Percentiles rank a stretch among this genome's conserved stretches.
These are phyloP conservation scores for Popillia japonica DNA, from an alignment of 1,140 invertebrate genomes.

Conservation along the genomic window DNA sequence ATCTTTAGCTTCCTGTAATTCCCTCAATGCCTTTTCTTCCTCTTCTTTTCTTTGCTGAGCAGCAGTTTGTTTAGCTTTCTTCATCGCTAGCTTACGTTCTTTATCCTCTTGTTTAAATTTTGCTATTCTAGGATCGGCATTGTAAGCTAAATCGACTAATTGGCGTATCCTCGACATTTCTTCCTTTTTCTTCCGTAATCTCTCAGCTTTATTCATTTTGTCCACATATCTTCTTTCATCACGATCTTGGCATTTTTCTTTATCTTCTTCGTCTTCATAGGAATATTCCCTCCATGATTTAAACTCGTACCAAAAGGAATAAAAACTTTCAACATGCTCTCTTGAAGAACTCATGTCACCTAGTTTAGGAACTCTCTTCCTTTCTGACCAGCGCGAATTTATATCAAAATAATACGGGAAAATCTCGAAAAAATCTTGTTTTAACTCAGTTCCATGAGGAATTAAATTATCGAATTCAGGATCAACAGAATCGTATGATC, in stretches of 20 bases:
- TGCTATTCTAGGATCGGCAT: slow-evolving; percentile 90
- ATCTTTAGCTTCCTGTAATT: slow-evolving; percentile 81
- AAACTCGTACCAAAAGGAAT: slow-evolving; percentile 96
- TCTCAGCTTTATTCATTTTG: slow-evolving; percentile 93
- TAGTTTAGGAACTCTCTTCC: slow-evolving; percentile 83
- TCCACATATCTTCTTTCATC: slow-evolving; percentile 97
- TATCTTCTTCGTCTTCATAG: slow-evolving; percentile 99
- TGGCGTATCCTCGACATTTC: slow-evolving; percentile 90
- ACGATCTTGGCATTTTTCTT: slow-evolving; percentile 94
- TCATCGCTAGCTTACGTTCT: slow-evolving; percentile 87
- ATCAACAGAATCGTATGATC: slow-evolving; percentile 96
- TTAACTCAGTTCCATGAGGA: slow-evolving; percentile 78
- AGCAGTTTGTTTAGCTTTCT: slow-evolving; percentile 90
- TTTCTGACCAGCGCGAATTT: slow-evolving; percentile 93
- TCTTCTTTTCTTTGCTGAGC: slow-evolving; percentile 83
- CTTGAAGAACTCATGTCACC: slow-evolving; percentile 77
- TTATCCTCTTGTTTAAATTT: slow-evolving; percentile 95
- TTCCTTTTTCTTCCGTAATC: slow-evolving; percentile 94
- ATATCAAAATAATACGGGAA: slow-evolving; percentile 84
- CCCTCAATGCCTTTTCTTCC: slow-evolving; percentile 76
- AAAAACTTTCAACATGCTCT: slow-evolving; percentile 84
- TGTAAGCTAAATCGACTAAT: slow-evolving; percentile 93
- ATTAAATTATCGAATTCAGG: slow-evolving; percentile 91
- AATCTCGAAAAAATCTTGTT: slow-evolving; percentile 84
- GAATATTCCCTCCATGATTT: slow-evolving; percentile 99